Evolutionary conservation across 2,113 vertebrate genomes (phyloP).

Genomic region (Ophthalmotilapia sp.): DNA sequence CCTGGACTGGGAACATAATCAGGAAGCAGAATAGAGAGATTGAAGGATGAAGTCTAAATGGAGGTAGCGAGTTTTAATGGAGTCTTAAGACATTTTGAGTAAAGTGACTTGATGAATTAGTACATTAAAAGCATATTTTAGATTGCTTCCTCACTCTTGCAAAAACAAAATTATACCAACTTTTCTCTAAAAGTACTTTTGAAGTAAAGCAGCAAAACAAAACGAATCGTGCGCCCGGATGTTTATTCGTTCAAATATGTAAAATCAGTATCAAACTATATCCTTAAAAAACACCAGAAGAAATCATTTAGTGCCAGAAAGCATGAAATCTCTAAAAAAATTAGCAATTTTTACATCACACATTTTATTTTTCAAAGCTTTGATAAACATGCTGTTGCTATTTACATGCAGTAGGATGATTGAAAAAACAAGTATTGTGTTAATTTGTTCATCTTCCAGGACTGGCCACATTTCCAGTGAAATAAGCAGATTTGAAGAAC

Average conservation of each 20-base stretch:
- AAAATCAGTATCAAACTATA: not conserved
- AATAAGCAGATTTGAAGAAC: slow-evolving; percentile 43
- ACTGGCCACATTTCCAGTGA: slow-evolving; percentile 1
- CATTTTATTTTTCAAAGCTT: slow-evolving; percentile 15
- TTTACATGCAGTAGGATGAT: not conserved
- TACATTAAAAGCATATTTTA: slow-evolving; percentile 11
- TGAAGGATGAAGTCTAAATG: not conserved
- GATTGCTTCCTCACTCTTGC: not conserved
- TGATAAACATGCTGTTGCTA: slow-evolving; percentile 33
- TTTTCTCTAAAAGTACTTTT: not conserved
- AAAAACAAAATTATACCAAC: not conserved
- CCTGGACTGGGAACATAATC: slow-evolving; percentile 19
- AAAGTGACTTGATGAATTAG: not conserved
- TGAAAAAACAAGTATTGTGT: not conserved
- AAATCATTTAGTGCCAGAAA: not conserved
- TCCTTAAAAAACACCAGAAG: not conserved
- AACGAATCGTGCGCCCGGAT: not conserved
- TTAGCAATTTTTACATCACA: not conserved
- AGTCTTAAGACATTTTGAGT: slow-evolving; percentile 7
- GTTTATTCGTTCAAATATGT: not conserved
- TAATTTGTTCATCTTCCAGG: slow-evolving; percentile 29
- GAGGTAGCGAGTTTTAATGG: not conserved
- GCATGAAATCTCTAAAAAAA: not conserved
- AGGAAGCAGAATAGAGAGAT: slow-evolving; percentile 4
- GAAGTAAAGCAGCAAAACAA: not conserved